Conservation (phyloP, 2,888 invertebrate species). For the Eutolmus rufibarbis region DNA sequence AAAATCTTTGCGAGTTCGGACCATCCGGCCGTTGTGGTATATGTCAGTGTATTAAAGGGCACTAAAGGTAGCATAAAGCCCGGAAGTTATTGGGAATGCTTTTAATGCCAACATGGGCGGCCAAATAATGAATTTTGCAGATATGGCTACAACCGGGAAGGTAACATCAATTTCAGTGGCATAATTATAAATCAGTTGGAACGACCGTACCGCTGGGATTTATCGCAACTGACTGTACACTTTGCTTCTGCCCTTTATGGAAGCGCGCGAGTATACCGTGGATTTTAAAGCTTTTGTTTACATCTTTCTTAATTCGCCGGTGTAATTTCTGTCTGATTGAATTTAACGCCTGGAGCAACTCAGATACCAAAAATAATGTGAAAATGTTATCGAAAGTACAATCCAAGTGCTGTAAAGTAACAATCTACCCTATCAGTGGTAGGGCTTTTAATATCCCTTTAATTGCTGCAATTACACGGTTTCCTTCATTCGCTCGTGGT, state of each 20-base stretch:
- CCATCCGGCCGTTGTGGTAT: background rate
- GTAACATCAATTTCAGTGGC: background rate
- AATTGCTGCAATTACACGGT: background rate
- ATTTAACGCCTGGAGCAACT: background rate
- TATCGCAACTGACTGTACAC: background rate
- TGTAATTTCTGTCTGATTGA: background rate
- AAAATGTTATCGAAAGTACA: background rate
- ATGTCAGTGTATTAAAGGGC: background rate
- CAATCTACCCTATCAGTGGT: background rate
- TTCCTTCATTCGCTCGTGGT: background rate
- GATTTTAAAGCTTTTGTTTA: background rate
- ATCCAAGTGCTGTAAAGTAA: background rate
- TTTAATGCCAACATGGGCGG: background rate
- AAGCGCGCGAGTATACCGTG: background rate
- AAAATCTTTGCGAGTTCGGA: background rate
- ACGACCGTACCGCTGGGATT: background rate
- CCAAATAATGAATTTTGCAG: background rate
- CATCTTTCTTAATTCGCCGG: background rate
- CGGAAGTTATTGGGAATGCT: constrained; percentile 6
- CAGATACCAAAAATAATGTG: background rate
- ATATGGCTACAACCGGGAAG: background rate
- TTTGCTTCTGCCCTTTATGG: background rate
- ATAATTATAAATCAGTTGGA: background rate
- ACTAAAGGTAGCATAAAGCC: background rate
- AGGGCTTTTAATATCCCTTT: background rate